Evolutionary conservation across 2,888 invertebrate genomes (phyloP), one percentile per base, ranked within the genome.

Genomic region (Drosophila kuntzei): DNA sequence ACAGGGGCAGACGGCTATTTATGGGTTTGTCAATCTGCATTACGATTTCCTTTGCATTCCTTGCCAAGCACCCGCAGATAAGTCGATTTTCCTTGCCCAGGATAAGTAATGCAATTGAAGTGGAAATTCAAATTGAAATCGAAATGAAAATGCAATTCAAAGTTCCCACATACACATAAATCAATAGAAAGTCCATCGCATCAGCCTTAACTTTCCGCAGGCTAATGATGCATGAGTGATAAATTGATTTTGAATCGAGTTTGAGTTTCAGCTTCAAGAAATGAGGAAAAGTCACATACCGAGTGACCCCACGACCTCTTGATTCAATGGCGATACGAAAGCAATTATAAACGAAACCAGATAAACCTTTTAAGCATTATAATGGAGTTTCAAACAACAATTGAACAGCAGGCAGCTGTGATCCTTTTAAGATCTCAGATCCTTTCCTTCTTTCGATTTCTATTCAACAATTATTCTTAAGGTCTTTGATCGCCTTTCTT

Each of bases 21-120:
- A 65, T 66, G 69, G 67, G 74, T 37, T 65, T 69, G 87, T 85
- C 84, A 85, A 69, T 87, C 87, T 80, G 82, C 70, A 82, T 85
- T 76, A 74, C 34, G 57, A 67, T 66, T 80, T 63, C 61, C 51
- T 58, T 54, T 44, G 29, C n/a, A 59, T 60, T 55, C 51, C 50
- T 60, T 61, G 25, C 9, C 44, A 59, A 62, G 46, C 54, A 67
- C 87, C 84, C 85, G 84, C 82, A 84, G 84, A 49, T 71, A 39
- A 43, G 54, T 14, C 9, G 34, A 51, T 29, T 68, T 49, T 75
- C 68, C 82, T 69, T 65, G 7, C 32, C 29, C 81, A 79, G 84
- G 85, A 84, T 75, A 72, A 55, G 37, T 36, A 49, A 22, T 67
- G 59, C 62, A 60, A 61, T 71, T 76, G 25, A 55, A 63, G 37